Conservation (phyloP, 2,888 invertebrate genomes). For the Asteroscopus sphinx region DNA sequence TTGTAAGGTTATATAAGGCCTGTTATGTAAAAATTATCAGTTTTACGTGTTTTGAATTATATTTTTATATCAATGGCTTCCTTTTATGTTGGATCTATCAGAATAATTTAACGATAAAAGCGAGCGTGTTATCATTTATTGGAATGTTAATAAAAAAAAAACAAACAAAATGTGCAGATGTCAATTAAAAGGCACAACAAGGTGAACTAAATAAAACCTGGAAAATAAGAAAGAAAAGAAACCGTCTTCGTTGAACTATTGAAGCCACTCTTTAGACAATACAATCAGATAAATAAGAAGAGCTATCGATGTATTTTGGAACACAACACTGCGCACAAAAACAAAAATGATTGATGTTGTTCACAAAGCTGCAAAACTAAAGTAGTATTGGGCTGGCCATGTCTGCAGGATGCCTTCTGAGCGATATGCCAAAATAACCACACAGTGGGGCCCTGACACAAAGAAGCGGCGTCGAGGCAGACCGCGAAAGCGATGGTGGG, state of each 20-base stretch:
- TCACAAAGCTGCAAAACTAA: no score
- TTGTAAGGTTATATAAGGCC: conserved; percentile 18
- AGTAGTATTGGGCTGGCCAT: no score
- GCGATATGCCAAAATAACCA: no score
- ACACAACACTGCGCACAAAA: no score
- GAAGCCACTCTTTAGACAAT: conserved; percentile 9
- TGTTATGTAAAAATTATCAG: conserved; percentile 24
- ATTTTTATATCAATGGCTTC: not conserved
- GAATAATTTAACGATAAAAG: conserved; percentile 4
- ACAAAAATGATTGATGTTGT: no score
- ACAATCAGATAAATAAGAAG: conserved; percentile 39
- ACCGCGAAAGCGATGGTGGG: no score
- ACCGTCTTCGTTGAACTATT: conserved; percentile 33
- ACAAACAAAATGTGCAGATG: no score
- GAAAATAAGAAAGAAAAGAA: conserved; percentile 15
- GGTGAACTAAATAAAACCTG: not conserved
- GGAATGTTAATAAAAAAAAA: no score
- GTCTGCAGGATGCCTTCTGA: no score
- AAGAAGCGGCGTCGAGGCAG: no score
- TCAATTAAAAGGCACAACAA: not conserved
- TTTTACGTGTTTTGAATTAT: conserved; percentile 12
- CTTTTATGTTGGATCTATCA: conserved; percentile 3
- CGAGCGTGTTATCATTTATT: not conserved
- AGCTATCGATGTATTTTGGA: no score
- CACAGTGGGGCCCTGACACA: no score